Evolutionary conservation across 2,888 invertebrate genomes (phyloP).

Genomic region (Mythimna impura): DNA sequence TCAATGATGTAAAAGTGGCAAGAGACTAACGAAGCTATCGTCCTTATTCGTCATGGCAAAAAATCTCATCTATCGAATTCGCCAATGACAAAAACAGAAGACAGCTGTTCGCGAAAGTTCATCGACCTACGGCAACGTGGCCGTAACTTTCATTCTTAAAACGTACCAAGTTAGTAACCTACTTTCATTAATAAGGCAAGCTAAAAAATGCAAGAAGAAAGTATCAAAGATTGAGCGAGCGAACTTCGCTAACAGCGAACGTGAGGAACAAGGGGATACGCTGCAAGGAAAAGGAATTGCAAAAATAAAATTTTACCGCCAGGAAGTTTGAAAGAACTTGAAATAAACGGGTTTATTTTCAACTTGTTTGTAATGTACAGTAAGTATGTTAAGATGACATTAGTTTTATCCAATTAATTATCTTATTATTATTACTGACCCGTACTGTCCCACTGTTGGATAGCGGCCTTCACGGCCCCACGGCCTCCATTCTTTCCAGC

Average conservation of each 20-base stretch:
- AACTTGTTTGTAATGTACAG: background rate
- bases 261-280: constrained; percentile 75
- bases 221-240: constrained; percentile 91
- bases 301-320: background rate
- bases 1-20: background rate
- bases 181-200: constrained; percentile 91
- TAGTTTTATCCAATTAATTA: background rate
- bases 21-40: background rate
- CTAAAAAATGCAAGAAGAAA: constrained; percentile 91
- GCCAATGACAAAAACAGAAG: constrained; percentile 85
- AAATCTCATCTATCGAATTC: constrained; percentile 49
- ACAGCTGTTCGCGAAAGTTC: constrained; percentile 85
- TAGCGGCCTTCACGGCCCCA: no score
- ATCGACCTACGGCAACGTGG: constrained; percentile 89
- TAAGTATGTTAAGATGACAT: background rate
- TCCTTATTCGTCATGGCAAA: background rate
- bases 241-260: constrained; percentile 84
- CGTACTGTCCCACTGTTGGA: no score
- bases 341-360: background rate
- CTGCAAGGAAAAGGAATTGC: background rate
- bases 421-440: no score
- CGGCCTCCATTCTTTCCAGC: no score
- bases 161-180: constrained; percentile 90
- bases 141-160: constrained; percentile 90
- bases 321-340: background rate